Conservation (phyloP, 2,797 vertebrate species). For the Parambassis ranga region DNA sequence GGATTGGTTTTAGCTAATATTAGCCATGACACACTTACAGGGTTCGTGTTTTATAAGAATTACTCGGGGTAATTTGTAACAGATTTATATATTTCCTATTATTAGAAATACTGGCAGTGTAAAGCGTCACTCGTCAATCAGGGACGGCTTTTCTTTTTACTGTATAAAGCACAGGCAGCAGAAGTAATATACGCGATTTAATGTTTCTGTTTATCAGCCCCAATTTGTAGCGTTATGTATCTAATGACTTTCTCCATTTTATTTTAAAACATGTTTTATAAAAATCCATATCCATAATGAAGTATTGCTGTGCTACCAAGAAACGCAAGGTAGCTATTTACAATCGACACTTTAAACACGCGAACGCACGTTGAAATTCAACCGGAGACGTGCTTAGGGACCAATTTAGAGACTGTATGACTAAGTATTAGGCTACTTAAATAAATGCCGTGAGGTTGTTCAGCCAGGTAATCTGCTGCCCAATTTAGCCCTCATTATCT, state of each 20-base stretch:
- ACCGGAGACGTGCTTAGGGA: background rate
- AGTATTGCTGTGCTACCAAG: too few relatives aligned
- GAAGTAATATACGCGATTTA: background rate
- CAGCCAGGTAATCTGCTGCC: constrained; percentile 32
- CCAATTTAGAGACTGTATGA: background rate
- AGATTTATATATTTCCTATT: background rate
- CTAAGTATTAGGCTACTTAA: background rate
- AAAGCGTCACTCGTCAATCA: background rate
- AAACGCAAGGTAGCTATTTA: background rate
- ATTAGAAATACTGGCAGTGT: background rate
- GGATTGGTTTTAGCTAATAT: constrained; percentile 47
- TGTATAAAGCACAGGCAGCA: too few relatives aligned
- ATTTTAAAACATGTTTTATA: too few relatives aligned
- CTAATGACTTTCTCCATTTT: too few relatives aligned
- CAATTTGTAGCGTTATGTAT: too few relatives aligned
- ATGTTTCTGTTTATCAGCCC: background rate
- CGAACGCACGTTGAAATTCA: too few relatives aligned
- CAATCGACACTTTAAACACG: background rate
- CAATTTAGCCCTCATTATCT: constrained; percentile 31
- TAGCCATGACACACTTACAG: constrained; percentile 30
- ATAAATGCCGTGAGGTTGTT: constrained; percentile 1
- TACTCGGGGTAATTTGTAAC: background rate
- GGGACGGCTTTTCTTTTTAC: background rate
- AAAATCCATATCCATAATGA: too few relatives aligned
- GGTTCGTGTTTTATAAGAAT: background rate